Evolutionary conservation across 2,888 invertebrate genomes (phyloP).

Genomic region (Unio pictorum): DNA sequence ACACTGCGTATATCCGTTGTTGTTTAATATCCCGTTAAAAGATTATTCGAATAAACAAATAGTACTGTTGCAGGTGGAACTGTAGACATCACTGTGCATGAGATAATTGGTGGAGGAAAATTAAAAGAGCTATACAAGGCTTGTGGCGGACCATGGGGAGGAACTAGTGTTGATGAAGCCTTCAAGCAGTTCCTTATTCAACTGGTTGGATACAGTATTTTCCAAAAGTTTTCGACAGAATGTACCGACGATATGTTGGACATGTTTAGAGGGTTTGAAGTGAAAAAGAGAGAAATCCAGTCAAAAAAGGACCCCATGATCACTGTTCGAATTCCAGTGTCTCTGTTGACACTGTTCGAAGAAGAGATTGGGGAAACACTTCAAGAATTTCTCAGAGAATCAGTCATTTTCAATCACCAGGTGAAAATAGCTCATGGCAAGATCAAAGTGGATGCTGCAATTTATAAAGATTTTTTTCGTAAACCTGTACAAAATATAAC

Average conservation of each 20-base stretch:
- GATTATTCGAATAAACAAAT: too few relatives aligned
- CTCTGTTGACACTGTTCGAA: too few relatives aligned
- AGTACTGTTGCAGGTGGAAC: conserved; percentile 70
- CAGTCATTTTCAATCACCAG: too few relatives aligned
- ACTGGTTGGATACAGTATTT: background rate
- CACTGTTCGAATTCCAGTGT: background rate
- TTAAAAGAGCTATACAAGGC: conserved; percentile 75
- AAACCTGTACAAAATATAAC: too few relatives aligned
- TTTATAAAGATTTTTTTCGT: too few relatives aligned
- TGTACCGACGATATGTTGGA: conserved; percentile 2
- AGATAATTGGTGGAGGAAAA: conserved; percentile 66
- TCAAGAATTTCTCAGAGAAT: too few relatives aligned
- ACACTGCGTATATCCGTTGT: too few relatives aligned
- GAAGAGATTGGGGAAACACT: too few relatives aligned
- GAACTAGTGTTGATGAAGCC: conserved; percentile 22
- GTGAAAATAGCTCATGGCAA: too few relatives aligned
- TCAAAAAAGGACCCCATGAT: background rate
- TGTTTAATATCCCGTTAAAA: too few relatives aligned
- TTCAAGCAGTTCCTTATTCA: conserved; percentile 2
- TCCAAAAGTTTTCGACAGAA: background rate
- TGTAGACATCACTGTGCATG: conserved; percentile 75
- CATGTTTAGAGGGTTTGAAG: conserved; percentile 10
- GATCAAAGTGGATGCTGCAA: too few relatives aligned
- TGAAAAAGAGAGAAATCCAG: conserved; percentile 6
- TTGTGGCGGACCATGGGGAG: conserved; percentile 71